phyloP scores from a whole-genome alignment of 2,797 vertebrate genomes.

The Distichodus sexfasciatus region DNA sequence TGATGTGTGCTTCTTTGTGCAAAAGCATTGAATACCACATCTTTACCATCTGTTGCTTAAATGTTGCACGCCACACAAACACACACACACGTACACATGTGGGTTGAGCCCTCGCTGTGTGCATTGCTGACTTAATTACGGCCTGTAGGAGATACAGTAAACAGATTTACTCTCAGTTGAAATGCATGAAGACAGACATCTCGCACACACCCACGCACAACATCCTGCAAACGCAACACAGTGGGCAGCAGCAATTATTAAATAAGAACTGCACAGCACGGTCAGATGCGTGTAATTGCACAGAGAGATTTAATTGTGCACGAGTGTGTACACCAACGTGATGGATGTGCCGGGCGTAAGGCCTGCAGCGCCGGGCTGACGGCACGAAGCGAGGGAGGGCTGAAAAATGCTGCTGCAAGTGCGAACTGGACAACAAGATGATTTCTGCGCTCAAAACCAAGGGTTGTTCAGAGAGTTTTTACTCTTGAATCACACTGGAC shows the following conservation, averaged over 20 bases:
- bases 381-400: neutral
- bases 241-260: neutral
- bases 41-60: neutral
- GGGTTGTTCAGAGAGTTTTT: no score
- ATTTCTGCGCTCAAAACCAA: no score
- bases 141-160: slow-evolving; percentile 10
- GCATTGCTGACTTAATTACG: slow-evolving; percentile 34
- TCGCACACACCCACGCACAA: slow-evolving; percentile 45
- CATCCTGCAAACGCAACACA: slow-evolving; percentile 12
- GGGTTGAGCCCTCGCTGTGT: slow-evolving; percentile 17
- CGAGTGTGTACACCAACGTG: neutral
- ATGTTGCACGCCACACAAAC: neutral
- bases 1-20: neutral
- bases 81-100: slow-evolving; percentile 2
- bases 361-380: neutral
- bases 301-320: neutral
- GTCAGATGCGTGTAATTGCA: neutral
- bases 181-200: slow-evolving; percentile 49
- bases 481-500: no score
- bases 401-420: neutral
- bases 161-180: slow-evolving; percentile 54
- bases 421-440: neutral
- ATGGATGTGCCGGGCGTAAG: neutral
- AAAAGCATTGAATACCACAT: slow-evolving; percentile 4
- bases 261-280: slow-evolving; percentile 1